Evolutionary conservation across 2,113 vertebrate genomes (phyloP).

Genomic region (Genyomyrus donnyi): DNA sequence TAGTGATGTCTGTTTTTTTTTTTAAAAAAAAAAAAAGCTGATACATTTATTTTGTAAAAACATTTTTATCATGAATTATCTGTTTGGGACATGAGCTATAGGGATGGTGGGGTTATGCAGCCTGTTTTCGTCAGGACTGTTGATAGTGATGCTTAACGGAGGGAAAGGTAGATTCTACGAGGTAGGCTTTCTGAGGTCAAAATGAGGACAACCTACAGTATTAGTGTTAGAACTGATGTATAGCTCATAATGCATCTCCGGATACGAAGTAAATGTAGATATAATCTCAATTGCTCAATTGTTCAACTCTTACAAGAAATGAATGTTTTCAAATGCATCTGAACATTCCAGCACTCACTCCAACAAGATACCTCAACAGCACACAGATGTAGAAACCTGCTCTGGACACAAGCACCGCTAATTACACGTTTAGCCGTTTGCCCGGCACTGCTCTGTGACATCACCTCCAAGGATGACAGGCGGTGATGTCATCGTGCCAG

Average conservation of each 20-base stretch:
- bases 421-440: background rate
- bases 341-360: background rate
- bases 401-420: background rate
- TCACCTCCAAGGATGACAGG: constrained; percentile 36
- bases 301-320: background rate
- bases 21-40: background rate
- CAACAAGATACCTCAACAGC: too few relatives aligned
- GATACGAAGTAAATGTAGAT: background rate
- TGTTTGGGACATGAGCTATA: background rate
- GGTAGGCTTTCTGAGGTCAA: background rate
- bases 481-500: constrained; percentile 35
- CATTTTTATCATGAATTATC: background rate
- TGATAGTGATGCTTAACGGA: background rate
- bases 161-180: background rate
- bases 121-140: background rate
- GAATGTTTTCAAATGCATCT: background rate
- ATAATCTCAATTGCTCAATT: background rate
- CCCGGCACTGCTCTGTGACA: constrained; percentile 30
- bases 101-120: background rate
- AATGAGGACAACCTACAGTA: background rate
- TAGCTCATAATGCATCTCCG: background rate
- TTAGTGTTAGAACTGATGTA: too few relatives aligned
- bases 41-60: background rate
- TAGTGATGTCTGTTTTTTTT: background rate
- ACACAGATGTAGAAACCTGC: background rate